A percentile compares a stretch with the other conserved stretches of the same genome.
phyloP scores from a whole-genome alignment of 2,888 invertebrate genomes.

The Hesperia comma region DNA sequence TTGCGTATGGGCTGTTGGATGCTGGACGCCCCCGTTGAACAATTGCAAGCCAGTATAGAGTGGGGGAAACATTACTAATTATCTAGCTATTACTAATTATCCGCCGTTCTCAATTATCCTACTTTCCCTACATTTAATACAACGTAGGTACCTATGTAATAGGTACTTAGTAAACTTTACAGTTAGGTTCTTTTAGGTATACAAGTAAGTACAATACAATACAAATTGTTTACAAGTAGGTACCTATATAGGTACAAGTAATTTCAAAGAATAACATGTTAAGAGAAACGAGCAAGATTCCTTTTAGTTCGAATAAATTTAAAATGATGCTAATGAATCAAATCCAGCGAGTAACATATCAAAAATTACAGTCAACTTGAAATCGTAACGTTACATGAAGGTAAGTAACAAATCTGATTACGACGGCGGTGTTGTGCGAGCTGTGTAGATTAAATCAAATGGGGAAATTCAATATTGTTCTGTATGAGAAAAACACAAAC shows the following conservation, averaged over 20 bases:
- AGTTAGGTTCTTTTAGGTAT: too few relatives aligned
- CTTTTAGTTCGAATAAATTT: background rate
- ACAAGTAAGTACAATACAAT: too few relatives aligned
- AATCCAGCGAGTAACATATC: background rate
- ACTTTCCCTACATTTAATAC: too few relatives aligned
- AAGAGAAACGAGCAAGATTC: background rate
- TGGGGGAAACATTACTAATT: too few relatives aligned
- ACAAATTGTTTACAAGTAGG: too few relatives aligned
- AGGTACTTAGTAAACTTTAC: too few relatives aligned
- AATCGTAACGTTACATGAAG: constrained; percentile 5
- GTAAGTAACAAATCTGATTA: constrained; percentile 27
- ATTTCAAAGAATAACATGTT: background rate
- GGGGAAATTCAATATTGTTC: constrained; percentile 13
- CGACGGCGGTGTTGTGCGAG: constrained; percentile 14
- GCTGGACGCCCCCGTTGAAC: too few relatives aligned
- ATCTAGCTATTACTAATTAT: too few relatives aligned
- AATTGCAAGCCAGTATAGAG: too few relatives aligned
- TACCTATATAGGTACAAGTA: background rate
- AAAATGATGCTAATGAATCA: background rate
- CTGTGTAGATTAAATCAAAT: constrained; percentile 24
- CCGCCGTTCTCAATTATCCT: too few relatives aligned
- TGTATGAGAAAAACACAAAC: constrained; percentile 17
- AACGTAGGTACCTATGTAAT: too few relatives aligned
- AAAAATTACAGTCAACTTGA: background rate
- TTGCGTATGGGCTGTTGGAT: too few relatives aligned